Evolutionary conservation across 2,888 invertebrate genomes (phyloP).

Genomic region (Hirtodrosophila cameraria): DNA sequence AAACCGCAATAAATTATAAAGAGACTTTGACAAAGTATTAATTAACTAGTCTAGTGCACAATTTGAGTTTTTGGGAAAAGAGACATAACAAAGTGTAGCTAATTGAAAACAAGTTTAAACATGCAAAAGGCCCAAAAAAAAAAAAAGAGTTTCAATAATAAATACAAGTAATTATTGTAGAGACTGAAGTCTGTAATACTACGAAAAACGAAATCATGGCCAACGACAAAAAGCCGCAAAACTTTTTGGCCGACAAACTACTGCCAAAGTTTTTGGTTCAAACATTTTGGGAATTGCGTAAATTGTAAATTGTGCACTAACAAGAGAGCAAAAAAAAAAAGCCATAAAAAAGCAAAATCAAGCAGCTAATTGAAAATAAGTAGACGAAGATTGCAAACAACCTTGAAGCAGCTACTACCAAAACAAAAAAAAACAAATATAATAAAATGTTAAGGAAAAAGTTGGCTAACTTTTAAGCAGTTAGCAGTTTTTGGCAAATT

Average conservation of each 20-base stretch:
- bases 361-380: constrained; percentile 36
- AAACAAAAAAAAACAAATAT: not conserved
- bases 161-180: constrained; percentile 26
- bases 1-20: constrained; percentile 4
- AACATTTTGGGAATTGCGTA: constrained; percentile 21
- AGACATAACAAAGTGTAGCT: constrained; percentile 12
- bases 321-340: not conserved
- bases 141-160: constrained; percentile 12
- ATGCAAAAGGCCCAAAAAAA: constrained; percentile 3
- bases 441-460: constrained; percentile 6
- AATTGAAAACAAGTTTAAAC: constrained; percentile 58
- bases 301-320: constrained; percentile 11
- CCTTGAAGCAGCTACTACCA: constrained; percentile 19
- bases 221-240: constrained; percentile 10
- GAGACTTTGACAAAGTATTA: constrained; percentile 2
- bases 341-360: constrained; percentile 20
- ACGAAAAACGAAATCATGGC: constrained; percentile 29
- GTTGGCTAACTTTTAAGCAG: constrained; percentile 32
- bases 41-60: not conserved
- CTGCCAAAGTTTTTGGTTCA: constrained; percentile 4
- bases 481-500: constrained; percentile 20
- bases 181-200: constrained; percentile 21
- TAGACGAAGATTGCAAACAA: constrained; percentile 25
- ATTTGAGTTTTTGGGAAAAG: not conserved
- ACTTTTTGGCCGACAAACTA: not conserved